Base-by-base conservation (phyloP, 1,140 invertebrate species). In the Hyles vespertilio region DNA sequence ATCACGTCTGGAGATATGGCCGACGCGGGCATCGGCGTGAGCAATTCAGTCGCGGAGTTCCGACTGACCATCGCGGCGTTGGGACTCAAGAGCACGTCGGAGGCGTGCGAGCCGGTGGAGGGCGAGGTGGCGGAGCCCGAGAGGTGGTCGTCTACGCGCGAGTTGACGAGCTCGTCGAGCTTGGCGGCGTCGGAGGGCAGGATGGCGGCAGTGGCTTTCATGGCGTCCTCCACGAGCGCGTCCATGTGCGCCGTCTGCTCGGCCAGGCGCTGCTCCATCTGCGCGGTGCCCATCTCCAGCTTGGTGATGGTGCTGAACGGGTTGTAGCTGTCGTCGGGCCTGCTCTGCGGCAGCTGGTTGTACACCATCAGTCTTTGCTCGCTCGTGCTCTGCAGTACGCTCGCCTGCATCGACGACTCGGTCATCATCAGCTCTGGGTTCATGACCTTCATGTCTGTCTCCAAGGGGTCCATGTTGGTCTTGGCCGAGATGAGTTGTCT, bases 141-240 rank as follows among this genome's bases (percentile, higher is more conserved):
- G 22, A 92, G 84, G 72, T 91, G 92, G 63, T 90, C 89, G 34
- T 93, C 93, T 7, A 91, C 91, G 0, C 91, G 89, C 3, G 92
- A 92, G 75, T 93, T 94, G 2, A 94, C 92, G 6, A 94, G 81
- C 34, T 91, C 91, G 65, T 94, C 92, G 6, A 94, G 78, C 68
- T 92, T 92, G 12, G 89, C 90, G 3, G 90, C 87, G 54, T 89
- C 89, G 10, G 74, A 56, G 57, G 86, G 76, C 44, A 92, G 63
- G n/a, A 92, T 90, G 52, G 81, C 81, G 22, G 75, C 77, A 46
- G 80, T 79, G 58, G 79, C 79, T 77, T 91, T 79, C 81, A 91
- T 79, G n/a, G 89, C 89, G 58, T 89, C 87, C 51, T 87, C 81
- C 7, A 90, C 81, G 2, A 89, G 73, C 0, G 86, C 81, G 22